Evolutionary conservation across 2,113 vertebrate genomes (phyloP), one percentile per base, ranked within the genome.

Genomic region (Neotoma lepida): DNA sequence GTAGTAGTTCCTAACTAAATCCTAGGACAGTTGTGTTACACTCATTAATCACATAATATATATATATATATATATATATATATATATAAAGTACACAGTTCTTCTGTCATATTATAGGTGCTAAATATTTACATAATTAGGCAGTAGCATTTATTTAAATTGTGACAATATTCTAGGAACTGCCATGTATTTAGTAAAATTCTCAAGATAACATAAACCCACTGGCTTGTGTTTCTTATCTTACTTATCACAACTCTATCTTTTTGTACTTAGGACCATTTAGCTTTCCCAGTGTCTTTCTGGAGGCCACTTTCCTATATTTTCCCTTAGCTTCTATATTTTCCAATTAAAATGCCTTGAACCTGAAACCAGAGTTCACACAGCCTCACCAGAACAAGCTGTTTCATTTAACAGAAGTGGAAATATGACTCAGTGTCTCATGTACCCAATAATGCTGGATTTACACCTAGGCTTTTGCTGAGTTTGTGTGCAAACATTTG

Each of bases 331-430:
- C 7, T 46, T 94, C n/a, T 44, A 70, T 35, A 64, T 86, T 86
- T 88, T 49, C 41, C 30, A 78, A 22, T 84, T 70, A 94, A 88
- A 88, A 51, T 84, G 24, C 39, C 89, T 86, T 91, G 39, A 89
- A 58, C 87, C 90, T 90, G 85, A 94, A 93, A 68, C 39, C 71
- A 44, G 63, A 64, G 15, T 18, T 92, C 70, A 80, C 73, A 73
- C 20, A 51, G 24, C 41, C 82, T 91, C 30, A 74, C 77, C 15
- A 94, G 46, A 49, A 89, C 41, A 96, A 80, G 88, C 58, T 28
- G 44, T 64, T 90, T 94, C 20, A 30, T 89, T 93, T 81, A 88
- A 85, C 26, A 91, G 58, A 88, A 86, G 51, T 46, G 24, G 24
- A 91, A 51, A 92, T 84, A 74, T 91, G 78, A 46, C 46, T 94